phyloP scores from a whole-genome alignment of 2,113 vertebrate species.

The Hylia prasina region DNA sequence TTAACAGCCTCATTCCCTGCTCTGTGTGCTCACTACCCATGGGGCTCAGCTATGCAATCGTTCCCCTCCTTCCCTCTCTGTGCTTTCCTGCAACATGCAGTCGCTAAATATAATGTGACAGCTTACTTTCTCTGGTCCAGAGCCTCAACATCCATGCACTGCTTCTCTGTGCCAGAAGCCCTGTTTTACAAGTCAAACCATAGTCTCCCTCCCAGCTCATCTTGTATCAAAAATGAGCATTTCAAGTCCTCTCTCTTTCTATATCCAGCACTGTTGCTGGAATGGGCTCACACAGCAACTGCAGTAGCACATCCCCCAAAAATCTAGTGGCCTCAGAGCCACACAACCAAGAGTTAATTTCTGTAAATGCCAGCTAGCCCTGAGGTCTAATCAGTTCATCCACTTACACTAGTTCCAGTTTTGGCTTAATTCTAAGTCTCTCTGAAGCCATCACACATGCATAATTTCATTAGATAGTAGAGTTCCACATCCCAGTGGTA shows the following conservation, averaged over 20 bases:
- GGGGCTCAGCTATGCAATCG: background rate
- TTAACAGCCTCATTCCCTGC: background rate
- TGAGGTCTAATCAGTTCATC: background rate
- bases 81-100: background rate
- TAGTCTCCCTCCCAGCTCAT: background rate
- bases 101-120: conserved; percentile 35
- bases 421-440: conserved; percentile 20
- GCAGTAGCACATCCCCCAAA: background rate
- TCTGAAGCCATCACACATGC: background rate
- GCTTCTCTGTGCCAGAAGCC: conserved; percentile 12
- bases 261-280: background rate
- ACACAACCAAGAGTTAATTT: background rate
- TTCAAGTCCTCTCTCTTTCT: background rate
- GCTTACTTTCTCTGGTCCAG: conserved; percentile 20
- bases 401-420: conserved; percentile 1
- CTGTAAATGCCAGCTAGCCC: background rate
- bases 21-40: background rate
- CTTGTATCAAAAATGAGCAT: background rate
- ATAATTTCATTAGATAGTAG: background rate
- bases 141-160: background rate
- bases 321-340: background rate
- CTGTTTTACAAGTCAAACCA: background rate
- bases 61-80: background rate
- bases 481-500: background rate
- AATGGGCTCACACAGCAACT: background rate